Evolutionary conservation across 1,140 invertebrate genomes (phyloP), one percentile per base, ranked within the genome.

Genomic region (Drosophila malerkotliana): DNA sequence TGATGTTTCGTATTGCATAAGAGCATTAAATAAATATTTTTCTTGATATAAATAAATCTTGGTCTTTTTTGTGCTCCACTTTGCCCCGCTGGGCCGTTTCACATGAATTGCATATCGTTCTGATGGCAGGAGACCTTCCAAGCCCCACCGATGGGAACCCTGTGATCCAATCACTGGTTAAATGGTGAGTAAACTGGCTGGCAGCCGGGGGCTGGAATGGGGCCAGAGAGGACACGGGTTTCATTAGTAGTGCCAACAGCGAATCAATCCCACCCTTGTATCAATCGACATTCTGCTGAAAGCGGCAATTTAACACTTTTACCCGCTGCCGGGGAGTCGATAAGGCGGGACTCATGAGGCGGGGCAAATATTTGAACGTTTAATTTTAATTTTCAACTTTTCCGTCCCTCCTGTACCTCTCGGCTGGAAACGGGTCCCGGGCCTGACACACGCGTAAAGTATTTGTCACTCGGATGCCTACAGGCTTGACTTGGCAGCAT

Each of bases 151-250:
- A 44, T 32, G 39, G 56, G 68, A 48, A 37, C 54, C 62, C 56
- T 83, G 79, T 82, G 75, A 88, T 88, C 79, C 83, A 88, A 88
- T 88, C 79, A 82, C 78, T 67, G 79, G 79, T 88, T 88, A 88
- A 88, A 88, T 88, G 83, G 83, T 34, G 83, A 77, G 83, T 88
- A 79, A 88, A 87, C 66, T 63, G 62, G 51, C 30, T 32, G 28
- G 52, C 9, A 37, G 34, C 14, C 15, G 51, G 26, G 9, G 34
- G n/a, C 39, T 15, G n/a, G 6, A 26, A 14, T 52, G 57, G 34
- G 57, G 41, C 18, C 8, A n/a, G 15, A 39, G 47, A 53, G 47
- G 30, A 28, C 32, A 41, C 18, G 30, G 82, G 74, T 68, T 87
- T 87, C 83, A 82, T 87, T 88, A 88, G 83, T 87, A 55, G 79